phyloP scores from a whole-genome alignment of 2,888 invertebrate genomes.

The Epistrophe grossulariae region DNA sequence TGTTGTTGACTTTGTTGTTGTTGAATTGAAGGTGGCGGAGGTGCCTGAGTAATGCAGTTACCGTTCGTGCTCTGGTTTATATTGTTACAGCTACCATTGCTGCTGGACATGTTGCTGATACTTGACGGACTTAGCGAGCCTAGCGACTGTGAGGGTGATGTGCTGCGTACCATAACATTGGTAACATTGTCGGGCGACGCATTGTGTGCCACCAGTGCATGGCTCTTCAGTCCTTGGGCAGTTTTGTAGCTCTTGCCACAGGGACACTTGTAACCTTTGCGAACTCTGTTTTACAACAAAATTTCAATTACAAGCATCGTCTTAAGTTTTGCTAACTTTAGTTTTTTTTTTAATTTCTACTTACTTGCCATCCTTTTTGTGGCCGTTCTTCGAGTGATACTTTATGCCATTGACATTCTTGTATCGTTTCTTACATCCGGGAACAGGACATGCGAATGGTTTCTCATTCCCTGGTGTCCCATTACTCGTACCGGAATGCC shows the following conservation, averaged over 20 bases:
- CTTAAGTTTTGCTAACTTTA: background rate
- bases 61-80: conserved; percentile 77
- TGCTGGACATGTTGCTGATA: conserved; percentile 83
- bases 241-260: conserved; percentile 95
- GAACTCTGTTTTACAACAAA: conserved; percentile 86
- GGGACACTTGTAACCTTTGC: conserved; percentile 92
- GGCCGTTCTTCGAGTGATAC: conserved; percentile 94
- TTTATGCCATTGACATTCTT: conserved; percentile 95
- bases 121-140: conserved; percentile 83
- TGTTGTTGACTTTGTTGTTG: conserved; percentile 73
- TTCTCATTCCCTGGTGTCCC: conserved; percentile 86
- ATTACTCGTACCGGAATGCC: conserved; percentile 84
- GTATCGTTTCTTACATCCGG: conserved; percentile 94
- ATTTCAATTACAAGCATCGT: conserved; percentile 55
- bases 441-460: conserved; percentile 93
- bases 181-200: conserved; percentile 81
- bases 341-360: conserved; percentile 80
- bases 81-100: conserved; percentile 81
- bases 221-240: conserved; percentile 90
- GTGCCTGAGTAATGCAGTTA: conserved; percentile 74
- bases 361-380: conserved; percentile 93
- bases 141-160: conserved; percentile 83
- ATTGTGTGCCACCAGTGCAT: conserved; percentile 85
- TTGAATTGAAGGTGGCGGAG: conserved; percentile 68
- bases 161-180: conserved; percentile 81